Conservation (phyloP, 2,113 vertebrate genomes). For the Thermophis baileyi region DNA sequence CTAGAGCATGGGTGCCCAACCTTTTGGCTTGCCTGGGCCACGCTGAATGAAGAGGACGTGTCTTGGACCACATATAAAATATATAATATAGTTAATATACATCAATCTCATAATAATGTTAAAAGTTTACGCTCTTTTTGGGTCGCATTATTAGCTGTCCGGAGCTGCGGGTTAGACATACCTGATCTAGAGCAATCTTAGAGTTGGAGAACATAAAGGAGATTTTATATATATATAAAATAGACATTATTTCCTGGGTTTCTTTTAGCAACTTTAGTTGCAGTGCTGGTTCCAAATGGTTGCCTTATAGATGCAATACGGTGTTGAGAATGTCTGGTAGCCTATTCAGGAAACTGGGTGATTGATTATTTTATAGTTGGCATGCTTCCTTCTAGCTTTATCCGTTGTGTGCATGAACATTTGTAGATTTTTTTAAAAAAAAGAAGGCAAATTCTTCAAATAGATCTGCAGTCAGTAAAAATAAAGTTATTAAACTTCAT, state of each 20-base stretch:
- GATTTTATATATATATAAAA: neutral
- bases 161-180: neutral
- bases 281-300: constrained; percentile 75
- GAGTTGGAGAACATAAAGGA: neutral
- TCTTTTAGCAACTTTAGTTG: neutral
- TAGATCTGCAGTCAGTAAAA: constrained; percentile 67
- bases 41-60: neutral
- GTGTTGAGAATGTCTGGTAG: constrained; percentile 65
- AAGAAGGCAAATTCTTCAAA: constrained; percentile 52
- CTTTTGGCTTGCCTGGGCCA: neutral
- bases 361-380: constrained; percentile 63
- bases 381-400: constrained; percentile 69
- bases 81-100: neutral
- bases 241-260: neutral
- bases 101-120: neutral
- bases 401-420: constrained; percentile 65
- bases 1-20: neutral
- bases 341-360: constrained; percentile 61
- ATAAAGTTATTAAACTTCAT: neutral
- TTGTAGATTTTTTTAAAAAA: constrained; percentile 18
- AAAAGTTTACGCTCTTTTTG: neutral
- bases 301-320: constrained; percentile 54
- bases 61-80: neutral
- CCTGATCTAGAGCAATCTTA: neutral
- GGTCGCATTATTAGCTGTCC: neutral